Percentiles rank a stretch among this genome's conserved stretches.
Conservation (phyloP, 1,140 invertebrate species). For the Maconellicoccus hirsutus region DNA sequence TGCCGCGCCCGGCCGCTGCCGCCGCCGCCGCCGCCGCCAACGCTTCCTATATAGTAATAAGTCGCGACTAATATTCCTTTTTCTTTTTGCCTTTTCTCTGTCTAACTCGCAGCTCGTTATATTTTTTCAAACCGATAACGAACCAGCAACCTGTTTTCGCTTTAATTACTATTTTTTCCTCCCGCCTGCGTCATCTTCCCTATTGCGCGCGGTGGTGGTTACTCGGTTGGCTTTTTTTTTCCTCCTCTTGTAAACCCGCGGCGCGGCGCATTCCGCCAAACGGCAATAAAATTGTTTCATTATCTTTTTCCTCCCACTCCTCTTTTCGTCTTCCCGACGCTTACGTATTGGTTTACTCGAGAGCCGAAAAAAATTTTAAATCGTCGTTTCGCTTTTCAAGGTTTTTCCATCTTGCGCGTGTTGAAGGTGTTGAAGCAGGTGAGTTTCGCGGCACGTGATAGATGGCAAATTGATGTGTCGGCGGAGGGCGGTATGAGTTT, state of each 20-base stretch:
- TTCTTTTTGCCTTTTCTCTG: neutral
- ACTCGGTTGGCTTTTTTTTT: neutral
- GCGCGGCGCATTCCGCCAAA: neutral
- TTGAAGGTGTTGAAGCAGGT: too few relatives aligned
- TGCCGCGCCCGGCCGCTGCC: neutral
- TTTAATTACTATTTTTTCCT: constrained; percentile 4
- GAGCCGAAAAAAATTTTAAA: too few relatives aligned
- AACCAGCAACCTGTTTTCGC: constrained; percentile 7
- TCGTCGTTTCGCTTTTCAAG: too few relatives aligned
- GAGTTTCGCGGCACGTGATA: too few relatives aligned
- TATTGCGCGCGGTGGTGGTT: neutral
- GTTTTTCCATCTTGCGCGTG: too few relatives aligned
- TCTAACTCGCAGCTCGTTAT: neutral
- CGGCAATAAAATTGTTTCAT: neutral
- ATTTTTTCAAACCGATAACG: neutral
- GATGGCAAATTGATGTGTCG: too few relatives aligned
- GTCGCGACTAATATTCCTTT: constrained; percentile 3
- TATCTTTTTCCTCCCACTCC: neutral
- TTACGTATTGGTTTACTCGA: too few relatives aligned
- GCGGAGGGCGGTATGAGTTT: too few relatives aligned
- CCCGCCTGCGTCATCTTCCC: neutral
- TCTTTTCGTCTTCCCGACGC: too few relatives aligned
- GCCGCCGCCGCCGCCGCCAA: too few relatives aligned
- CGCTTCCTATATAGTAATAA: neutral
- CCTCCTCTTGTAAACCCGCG: neutral